Percentiles rank a stretch among this genome's conserved stretches.
Evolutionary conservation across 2,888 invertebrate genomes (phyloP).

Genomic region (Microplitis manilae): DNA sequence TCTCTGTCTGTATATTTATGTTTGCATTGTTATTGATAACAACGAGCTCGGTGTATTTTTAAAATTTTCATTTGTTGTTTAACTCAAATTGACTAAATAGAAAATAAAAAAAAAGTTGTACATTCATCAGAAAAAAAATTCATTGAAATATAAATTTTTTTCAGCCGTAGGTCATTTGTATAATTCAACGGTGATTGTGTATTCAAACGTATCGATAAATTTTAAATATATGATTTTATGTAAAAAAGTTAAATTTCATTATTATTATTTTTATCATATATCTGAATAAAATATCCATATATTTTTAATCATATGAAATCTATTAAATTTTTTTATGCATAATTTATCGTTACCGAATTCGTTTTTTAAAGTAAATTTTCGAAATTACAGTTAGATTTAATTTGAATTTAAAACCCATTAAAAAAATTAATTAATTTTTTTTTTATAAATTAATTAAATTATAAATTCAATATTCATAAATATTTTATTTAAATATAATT

Average conservation of each 20-base stretch:
- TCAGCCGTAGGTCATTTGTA: background rate
- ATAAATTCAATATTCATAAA: background rate
- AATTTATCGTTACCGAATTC: too few species aligned
- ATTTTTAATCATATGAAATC: background rate
- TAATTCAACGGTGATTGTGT: background rate
- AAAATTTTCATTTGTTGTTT: background rate
- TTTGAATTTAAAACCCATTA: background rate
- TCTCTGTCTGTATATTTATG: background rate
- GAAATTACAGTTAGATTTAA: background rate
- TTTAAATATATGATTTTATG: background rate
- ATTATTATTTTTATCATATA: background rate
- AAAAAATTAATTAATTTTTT: background rate
- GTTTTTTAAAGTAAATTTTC: too few species aligned
- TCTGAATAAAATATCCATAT: slow-evolving; percentile 9
- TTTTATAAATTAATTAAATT: background rate
- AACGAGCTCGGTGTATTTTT: background rate
- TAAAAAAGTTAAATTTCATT: background rate
- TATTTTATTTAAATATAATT: background rate
- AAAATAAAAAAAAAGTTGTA: background rate
- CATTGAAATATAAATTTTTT: background rate
- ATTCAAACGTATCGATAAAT: slow-evolving; percentile 7
- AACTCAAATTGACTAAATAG: background rate
- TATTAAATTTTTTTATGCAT: background rate
- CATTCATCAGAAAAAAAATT: background rate
- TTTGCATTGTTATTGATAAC: background rate